Evolutionary conservation across 2,113 vertebrate genomes (phyloP), one percentile per base, ranked within the genome.

Genomic region (Esox niger): DNA sequence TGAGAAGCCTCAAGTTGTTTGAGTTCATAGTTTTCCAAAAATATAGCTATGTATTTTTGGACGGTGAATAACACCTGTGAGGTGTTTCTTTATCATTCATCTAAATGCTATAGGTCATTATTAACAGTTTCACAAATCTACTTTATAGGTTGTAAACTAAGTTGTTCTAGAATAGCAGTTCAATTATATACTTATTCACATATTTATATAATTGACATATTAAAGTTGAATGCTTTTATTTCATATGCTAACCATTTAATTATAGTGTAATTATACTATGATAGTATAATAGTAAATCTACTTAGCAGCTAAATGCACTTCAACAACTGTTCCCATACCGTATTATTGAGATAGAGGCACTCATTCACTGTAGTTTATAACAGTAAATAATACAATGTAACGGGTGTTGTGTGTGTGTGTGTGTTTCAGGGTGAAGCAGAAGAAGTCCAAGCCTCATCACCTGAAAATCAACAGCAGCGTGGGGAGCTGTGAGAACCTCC

Each of bases 401-500:
- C n/a, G 11, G 25, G 4, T 25, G 55, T 57, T 83, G 67, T 66
- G 29, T 74, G 71, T 73, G 47, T 52, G 20, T 23, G 47, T 52
- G 47, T 52, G n/a, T 73, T 56, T 32, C 85, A 99, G 97, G 89
- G 89, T 90, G 74, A 98, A 97, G 38, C 38, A 43, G 93, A 99
- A 98, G 90, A 99, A 97, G 90, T 95, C 91, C 89, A 98, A 98
- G 69, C 97, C 97, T 67, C 77, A 98, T 89, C 98, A 97, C 92
- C 95, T 98, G 82, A 98, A 98, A 93, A 97, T 99, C 90, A 93
- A 96, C 87, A 96, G 91, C 92, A 97, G 94, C 0, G 95, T 98
- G 88, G 97, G 97, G 60, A 99, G 97, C 88, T 98, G 97, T 0
- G 97, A 99, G 91, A 98, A 98, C 85, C 93, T 98, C 77, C 97